Conservation (phyloP, 2,113 vertebrate genomes). For the Barnardius zonarius region DNA sequence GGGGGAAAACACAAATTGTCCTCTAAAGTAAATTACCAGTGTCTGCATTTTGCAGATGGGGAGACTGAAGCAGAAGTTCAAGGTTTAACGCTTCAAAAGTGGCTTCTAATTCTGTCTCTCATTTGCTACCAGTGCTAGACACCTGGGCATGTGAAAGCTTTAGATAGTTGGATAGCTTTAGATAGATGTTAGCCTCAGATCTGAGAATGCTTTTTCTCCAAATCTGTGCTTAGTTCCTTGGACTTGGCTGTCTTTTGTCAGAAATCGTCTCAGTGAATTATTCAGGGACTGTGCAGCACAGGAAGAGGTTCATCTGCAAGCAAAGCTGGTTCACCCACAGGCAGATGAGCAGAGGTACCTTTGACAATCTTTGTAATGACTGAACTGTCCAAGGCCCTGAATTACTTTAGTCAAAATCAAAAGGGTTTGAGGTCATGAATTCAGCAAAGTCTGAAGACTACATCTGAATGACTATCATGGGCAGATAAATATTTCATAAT, state of each 20-base stretch:
- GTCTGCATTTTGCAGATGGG: not conserved
- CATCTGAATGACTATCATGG: not conserved
- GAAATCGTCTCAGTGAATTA: rapidly evolving
- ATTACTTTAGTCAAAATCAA: not conserved
- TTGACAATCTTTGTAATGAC: not conserved
- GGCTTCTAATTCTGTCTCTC: not conserved
- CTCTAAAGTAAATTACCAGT: not conserved
- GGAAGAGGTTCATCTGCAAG: not conserved
- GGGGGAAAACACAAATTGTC: not conserved
- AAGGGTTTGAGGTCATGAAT: not conserved
- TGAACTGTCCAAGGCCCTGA: not conserved
- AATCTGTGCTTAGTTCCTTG: not conserved
- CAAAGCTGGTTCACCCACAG: not conserved
- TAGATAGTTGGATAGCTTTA: not conserved
- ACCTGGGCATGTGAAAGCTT: not conserved
- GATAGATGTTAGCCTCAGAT: not conserved
- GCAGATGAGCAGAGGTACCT: not conserved
- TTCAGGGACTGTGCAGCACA: not conserved
- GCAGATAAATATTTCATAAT: not conserved
- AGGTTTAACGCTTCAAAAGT: not conserved
- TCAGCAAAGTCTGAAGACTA: not conserved
- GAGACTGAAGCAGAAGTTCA: not conserved
- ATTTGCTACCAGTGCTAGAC: not conserved
- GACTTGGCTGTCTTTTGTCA: not conserved
- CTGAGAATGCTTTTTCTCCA: not conserved